Base-by-base conservation (phyloP, 2,797 vertebrate genomes). In the Spatula clypeata region DNA sequence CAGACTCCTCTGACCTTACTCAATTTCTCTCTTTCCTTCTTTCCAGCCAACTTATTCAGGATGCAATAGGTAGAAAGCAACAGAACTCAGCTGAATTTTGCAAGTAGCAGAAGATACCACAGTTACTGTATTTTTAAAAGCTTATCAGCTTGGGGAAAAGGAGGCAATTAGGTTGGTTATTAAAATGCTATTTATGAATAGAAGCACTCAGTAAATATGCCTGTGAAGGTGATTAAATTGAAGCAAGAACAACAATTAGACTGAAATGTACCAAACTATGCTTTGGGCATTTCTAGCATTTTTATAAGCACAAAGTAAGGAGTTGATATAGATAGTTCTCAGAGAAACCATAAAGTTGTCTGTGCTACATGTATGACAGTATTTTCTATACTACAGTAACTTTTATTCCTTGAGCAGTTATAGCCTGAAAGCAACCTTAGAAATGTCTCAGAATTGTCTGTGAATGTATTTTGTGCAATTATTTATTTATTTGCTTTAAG, bases 121-220 rank as follows among this genome's bases (percentile, higher is more conserved):
- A 93, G 72, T 92, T 84, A 76, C 66, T 73, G 31, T 67, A 32
- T 93, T 86, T 89, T 84, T 29, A 76, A 94, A 77, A 96, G 92
- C 72, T 88, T 97, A 93, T 65, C 87, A 77, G 88, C 60, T 55
- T 88, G 88, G 94, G 79, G 88, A 91, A 84, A 93, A 95, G 72
- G 71, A 96, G 84, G 86, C 58, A 91, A 96, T 97, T 96, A 96
- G 57, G 79, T 95, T 74, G 94, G 93, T 96, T 91, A 96, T 95
- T 96, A 93, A 96, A 97, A 95, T 93, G 57, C 94, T 95, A 82
- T 97, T 97, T 97, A 94, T 97, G 93, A 97, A 98, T 95, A 80
- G 85, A 93, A 90, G 94, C 97, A 92, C 93, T 91, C 76, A 72
- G 49, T 96, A 96, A 93, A 91, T 88, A 86, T 96, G 86, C 81